Evolutionary conservation across 2,888 invertebrate genomes (phyloP).

Genomic region (Amiota mariae): DNA sequence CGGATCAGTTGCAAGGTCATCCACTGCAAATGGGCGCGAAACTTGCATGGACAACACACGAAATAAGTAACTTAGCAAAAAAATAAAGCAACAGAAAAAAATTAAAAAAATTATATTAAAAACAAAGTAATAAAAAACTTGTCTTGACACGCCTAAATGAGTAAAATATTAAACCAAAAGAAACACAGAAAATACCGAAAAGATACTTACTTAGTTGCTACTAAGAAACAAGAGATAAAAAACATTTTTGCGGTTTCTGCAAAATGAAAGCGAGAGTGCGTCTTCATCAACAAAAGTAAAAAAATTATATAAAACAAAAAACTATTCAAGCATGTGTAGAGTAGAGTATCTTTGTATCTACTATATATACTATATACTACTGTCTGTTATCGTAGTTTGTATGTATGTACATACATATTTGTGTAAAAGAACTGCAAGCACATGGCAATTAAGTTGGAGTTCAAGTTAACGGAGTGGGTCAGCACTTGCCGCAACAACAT

Average conservation of each 20-base stretch:
- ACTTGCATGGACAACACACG: slow-evolving; percentile 25
- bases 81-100: slow-evolving; percentile 33
- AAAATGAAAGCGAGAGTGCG: slow-evolving; percentile 54
- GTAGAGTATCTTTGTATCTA: neutral
- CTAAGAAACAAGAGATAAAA: slow-evolving; percentile 25
- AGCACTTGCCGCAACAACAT: slow-evolving; percentile 54
- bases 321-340: neutral
- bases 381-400: neutral
- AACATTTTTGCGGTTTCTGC: slow-evolving; percentile 48
- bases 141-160: slow-evolving; percentile 67
- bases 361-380: no score
- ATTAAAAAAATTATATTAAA: slow-evolving; percentile 29
- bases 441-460: slow-evolving; percentile 49
- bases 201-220: no score
- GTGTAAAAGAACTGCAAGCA: slow-evolving; percentile 4
- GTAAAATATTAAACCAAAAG: slow-evolving; percentile 46
- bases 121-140: slow-evolving; percentile 48
- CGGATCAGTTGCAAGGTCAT: slow-evolving; percentile 73
- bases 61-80: slow-evolving; percentile 31
- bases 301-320: no score
- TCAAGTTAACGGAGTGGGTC: slow-evolving; percentile 66
- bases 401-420: no score
- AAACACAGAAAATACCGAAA: slow-evolving; percentile 9
- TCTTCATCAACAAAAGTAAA: slow-evolving; percentile 4
- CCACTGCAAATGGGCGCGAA: slow-evolving; percentile 55